phyloP scores from a whole-genome alignment of 2,888 invertebrate species.

The Eurois occulta region DNA sequence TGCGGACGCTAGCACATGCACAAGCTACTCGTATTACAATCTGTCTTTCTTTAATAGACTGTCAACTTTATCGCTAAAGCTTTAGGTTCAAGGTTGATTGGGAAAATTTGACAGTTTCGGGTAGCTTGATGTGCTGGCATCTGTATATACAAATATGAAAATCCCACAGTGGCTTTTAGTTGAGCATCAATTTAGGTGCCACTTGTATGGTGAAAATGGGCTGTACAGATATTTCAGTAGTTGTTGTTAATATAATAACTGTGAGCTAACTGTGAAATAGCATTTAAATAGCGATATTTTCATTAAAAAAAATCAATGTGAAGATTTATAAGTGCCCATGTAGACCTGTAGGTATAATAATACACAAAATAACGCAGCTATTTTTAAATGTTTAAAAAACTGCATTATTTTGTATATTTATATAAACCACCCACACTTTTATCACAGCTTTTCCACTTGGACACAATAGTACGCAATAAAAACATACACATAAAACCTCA shows the following conservation, averaged over 20 bases:
- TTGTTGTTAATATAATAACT: neutral
- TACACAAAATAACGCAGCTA: neutral
- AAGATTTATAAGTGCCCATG: neutral
- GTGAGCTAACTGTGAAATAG: neutral
- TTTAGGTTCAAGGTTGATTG: no score
- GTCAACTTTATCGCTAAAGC: no score
- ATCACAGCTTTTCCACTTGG: neutral
- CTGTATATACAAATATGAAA: neutral
- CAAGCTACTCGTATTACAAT: no score
- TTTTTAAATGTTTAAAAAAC: no score
- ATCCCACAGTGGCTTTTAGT: neutral
- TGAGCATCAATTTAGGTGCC: neutral
- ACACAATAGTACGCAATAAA: conserved; percentile 11
- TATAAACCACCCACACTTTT: no score
- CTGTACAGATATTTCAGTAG: neutral
- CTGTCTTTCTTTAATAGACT: no score
- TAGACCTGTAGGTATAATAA: neutral
- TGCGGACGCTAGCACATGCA: no score
- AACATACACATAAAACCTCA: conserved; percentile 27
- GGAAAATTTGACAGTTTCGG: no score
- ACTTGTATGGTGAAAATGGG: neutral
- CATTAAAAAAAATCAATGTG: neutral
- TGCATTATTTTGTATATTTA: neutral
- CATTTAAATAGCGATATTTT: neutral
- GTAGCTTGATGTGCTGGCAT: no score